Conservation (phyloP, 2,888 invertebrate genomes). For the Eupithecia pulchellata region DNA sequence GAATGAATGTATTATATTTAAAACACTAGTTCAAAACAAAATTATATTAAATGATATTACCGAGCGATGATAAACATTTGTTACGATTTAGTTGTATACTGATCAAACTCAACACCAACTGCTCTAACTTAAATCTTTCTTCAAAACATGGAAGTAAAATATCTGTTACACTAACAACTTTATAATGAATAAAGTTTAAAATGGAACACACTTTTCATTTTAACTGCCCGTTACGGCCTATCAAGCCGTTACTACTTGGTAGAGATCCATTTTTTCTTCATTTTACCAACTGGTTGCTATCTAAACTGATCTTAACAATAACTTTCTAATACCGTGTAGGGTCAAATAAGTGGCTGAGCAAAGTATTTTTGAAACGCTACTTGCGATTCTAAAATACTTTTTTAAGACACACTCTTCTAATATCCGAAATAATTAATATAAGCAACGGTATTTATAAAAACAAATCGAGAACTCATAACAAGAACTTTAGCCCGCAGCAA, state of each 20-base stretch:
- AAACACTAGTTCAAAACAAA: no score
- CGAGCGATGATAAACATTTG: neutral
- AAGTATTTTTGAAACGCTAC: no score
- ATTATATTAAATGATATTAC: neutral
- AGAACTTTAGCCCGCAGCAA: no score
- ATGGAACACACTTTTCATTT: constrained; percentile 68
- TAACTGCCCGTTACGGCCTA: constrained; percentile 67
- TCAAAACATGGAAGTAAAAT: constrained; percentile 65
- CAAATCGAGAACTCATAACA: neutral
- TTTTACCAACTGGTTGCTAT: constrained; percentile 49
- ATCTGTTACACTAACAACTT: constrained; percentile 63
- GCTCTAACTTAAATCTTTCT: constrained; percentile 58
- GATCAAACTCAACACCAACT: constrained; percentile 40
- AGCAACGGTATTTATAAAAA: neutral
- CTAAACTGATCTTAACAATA: constrained; percentile 48
- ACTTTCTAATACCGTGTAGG: neutral
- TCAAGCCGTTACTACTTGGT: constrained; percentile 60
- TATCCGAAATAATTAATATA: neutral
- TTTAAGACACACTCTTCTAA: neutral
- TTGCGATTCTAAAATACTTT: neutral
- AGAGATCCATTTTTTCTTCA: constrained; percentile 48
- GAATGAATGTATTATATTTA: neutral
- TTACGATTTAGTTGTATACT: constrained; percentile 21
- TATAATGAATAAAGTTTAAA: constrained; percentile 68
- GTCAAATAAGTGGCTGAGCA: constrained; percentile 49